Base-by-base conservation (phyloP, 2,113 vertebrate species). In the Dascyllus trimaculatus region DNA sequence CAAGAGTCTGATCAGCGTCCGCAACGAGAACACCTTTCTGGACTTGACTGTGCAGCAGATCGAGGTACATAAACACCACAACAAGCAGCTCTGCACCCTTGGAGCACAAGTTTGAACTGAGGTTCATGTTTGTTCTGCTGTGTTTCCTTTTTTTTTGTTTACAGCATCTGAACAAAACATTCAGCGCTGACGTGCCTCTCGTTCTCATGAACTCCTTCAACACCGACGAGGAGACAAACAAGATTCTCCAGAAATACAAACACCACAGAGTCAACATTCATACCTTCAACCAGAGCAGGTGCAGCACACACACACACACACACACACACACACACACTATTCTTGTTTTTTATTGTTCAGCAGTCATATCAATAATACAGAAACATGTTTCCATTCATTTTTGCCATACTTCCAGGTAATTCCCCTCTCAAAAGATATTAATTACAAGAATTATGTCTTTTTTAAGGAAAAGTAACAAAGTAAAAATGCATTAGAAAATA, bases 191-290 rank as follows among this genome's bases (percentile, higher is more conserved):
- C 24, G 98, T 99, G 76, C 97, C 97, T 59, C 95, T 99, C 4
- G 98, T 99, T 62, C 95, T 99, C 71, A 99, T 99, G 98, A 99
- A 99, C 85, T 99, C 97, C 85, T 99, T 99, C 94, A 99, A 99
- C 92, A 99, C 98, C 0, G 96, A 98, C 2, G 98, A 99, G 0
- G 98, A 99, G 92, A 99, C 98, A 0, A 98, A 97, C 91, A 99
- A 99, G 93, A 99, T 99, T 90, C 89, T 99, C 88, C 97, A 97
- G 95, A 99, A 99, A 52, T 99, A 99, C 84, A 95, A 94, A 64
- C 98, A 99, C 83, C 97, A 96, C 89, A 93, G 93, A 2, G 96
- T 99, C 90, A 97, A 97, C 87, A 99, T 99, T 57, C 96, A 99
- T 84, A 99, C 97, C 61, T 99, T 99, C 88, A 99, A 99, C 93